These are phyloP conservation scores for Nycticorax nycticorax DNA, from an alignment of 2,113 vertebrate genomes.

Conservation along the genomic window DNA sequence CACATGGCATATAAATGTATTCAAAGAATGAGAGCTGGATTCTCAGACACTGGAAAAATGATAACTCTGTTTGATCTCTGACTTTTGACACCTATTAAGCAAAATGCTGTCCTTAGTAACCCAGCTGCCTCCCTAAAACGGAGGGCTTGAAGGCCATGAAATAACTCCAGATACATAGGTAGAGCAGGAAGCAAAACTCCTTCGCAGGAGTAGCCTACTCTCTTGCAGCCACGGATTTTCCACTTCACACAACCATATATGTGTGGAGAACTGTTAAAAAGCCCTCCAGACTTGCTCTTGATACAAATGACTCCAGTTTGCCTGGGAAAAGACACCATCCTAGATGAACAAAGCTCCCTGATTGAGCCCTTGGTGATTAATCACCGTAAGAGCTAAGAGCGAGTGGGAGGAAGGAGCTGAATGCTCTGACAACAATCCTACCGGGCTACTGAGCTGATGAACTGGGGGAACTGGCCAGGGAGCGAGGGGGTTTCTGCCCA, in stretches of 20 bases:
- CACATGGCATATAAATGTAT: background rate
- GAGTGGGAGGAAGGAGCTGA: background rate
- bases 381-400: fast-evolving
- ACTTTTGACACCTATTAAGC: background rate
- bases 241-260: background rate
- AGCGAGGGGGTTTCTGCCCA: background rate
- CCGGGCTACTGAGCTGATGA: background rate
- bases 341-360: background rate
- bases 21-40: slow-evolving; percentile 2
- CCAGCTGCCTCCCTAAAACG: background rate
- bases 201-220: background rate
- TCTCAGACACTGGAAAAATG: slow-evolving; percentile 8
- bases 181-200: background rate
- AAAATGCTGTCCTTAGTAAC: background rate
- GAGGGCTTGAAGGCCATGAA: background rate
- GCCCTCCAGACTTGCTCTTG: background rate
- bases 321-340: background rate
- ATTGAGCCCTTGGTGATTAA: background rate
- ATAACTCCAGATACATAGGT: background rate
- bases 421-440: background rate
- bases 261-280: background rate
- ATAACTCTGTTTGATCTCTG: background rate
- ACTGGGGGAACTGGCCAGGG: background rate
- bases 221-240: background rate
- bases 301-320: background rate